Evolutionary conservation across 2,888 invertebrate species (phyloP).

Genomic region (Lasioglossum villosulum): DNA sequence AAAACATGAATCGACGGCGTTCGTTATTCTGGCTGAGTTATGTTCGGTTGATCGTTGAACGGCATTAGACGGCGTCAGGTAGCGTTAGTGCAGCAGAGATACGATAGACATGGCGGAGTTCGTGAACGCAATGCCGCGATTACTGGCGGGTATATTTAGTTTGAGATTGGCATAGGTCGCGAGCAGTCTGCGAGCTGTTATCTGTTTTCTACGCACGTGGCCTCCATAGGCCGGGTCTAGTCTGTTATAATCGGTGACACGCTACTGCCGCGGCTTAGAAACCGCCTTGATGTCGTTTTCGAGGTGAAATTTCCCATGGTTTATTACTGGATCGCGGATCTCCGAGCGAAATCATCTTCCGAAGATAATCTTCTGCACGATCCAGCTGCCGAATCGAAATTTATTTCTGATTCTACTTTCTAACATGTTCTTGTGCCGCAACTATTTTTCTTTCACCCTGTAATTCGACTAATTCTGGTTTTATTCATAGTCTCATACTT

Average conservation of each 20-base stretch:
- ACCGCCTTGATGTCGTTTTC: slow-evolving; percentile 39
- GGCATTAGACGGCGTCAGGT: slow-evolving; percentile 25
- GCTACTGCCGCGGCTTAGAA: slow-evolving; percentile 33
- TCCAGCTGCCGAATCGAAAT: not conserved
- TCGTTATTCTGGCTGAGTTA: not conserved
- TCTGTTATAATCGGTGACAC: slow-evolving; percentile 74
- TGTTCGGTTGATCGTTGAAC: not conserved
- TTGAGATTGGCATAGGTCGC: slow-evolving; percentile 82
- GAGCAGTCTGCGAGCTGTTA: slow-evolving; percentile 73
- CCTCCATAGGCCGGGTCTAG: slow-evolving; percentile 75
- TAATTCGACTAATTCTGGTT: not conserved
- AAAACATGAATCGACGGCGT: not conserved
- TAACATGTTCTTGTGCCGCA: not conserved
- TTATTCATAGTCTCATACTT: not conserved
- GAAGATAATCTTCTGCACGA: not conserved
- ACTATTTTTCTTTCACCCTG: not conserved
- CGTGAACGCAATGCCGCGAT: slow-evolving; percentile 72
- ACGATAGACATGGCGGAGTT: slow-evolving; percentile 39
- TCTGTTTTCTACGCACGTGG: slow-evolving; percentile 79
- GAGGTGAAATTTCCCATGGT: not conserved
- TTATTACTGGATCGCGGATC: not conserved
- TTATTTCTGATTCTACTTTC: not conserved
- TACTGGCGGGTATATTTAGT: slow-evolving; percentile 80
- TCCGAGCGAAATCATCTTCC: not conserved
- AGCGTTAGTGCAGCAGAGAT: slow-evolving; percentile 27